These are phyloP conservation scores for Botia kubotai DNA, from an alignment of 2,797 vertebrate genomes.

Conservation along the genomic window DNA sequence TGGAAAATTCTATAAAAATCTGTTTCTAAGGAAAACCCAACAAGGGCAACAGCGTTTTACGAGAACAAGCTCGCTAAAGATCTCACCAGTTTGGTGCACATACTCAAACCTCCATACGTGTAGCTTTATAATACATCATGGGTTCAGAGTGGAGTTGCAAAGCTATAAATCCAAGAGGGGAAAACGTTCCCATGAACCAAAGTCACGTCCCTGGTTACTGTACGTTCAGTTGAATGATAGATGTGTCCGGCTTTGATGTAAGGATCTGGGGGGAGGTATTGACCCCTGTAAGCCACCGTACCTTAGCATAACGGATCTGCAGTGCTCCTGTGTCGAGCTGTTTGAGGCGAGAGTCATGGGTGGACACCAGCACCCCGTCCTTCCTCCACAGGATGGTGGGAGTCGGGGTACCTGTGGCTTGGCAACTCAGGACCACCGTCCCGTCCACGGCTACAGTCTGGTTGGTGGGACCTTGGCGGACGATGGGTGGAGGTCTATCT, in stretches of 20 bases:
- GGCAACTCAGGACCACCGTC: slow-evolving; percentile 87
- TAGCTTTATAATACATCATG: background rate
- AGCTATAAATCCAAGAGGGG: slow-evolving; percentile 28
- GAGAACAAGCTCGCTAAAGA: slow-evolving; percentile 23
- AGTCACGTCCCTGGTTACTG: slow-evolving; percentile 26
- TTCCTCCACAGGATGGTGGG: slow-evolving; percentile 97
- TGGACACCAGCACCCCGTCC: slow-evolving; percentile 88
- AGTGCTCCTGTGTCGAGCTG: slow-evolving; percentile 88
- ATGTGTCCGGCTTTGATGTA: slow-evolving; percentile 30
- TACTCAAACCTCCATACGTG: too few relatives aligned
- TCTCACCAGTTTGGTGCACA: slow-evolving; percentile 6
- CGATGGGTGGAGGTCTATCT: slow-evolving; percentile 94
- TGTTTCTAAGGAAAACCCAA: slow-evolving; percentile 35
- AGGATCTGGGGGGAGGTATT: background rate
- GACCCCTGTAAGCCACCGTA: slow-evolving; percentile 63
- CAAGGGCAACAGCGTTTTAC: slow-evolving; percentile 29
- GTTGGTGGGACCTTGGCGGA: slow-evolving; percentile 94
- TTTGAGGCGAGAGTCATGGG: slow-evolving; percentile 94
- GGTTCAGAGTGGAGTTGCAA: slow-evolving; percentile 11
- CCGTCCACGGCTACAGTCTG: slow-evolving; percentile 96
- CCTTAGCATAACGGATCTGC: slow-evolving; percentile 97
- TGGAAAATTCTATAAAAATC: slow-evolving; percentile 44
- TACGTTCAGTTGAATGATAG: background rate
- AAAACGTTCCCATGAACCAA: slow-evolving; percentile 17
- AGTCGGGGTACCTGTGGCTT: slow-evolving; percentile 85